These are phyloP conservation scores for Acrocyrtus sp. DNA, from an alignment of 2,888 invertebrate species.

Conservation along the genomic window DNA sequence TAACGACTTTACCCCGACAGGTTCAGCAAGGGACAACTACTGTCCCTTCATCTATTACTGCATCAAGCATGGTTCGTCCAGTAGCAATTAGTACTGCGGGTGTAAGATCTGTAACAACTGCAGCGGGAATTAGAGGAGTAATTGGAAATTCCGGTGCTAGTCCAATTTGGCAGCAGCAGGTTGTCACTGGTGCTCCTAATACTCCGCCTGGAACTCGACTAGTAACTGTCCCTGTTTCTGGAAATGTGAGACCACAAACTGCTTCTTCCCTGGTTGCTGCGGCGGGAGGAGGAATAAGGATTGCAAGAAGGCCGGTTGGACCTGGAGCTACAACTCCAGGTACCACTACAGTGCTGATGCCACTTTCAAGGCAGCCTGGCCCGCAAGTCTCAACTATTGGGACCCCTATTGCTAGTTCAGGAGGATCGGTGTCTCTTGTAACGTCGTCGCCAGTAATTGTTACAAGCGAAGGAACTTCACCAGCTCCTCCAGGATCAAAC, in stretches of 20 bases:
- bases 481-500: too few species aligned
- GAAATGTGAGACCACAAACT: slow-evolving; percentile 38
- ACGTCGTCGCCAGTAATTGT: slow-evolving; percentile 17
- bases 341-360: slow-evolving; percentile 46
- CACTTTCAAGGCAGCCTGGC: slow-evolving; percentile 28
- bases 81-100: slow-evolving; percentile 50
- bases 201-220: slow-evolving; percentile 44
- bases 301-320: slow-evolving; percentile 40
- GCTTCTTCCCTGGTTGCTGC: slow-evolving; percentile 51
- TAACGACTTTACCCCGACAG: slow-evolving; percentile 33
- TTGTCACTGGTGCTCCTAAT: slow-evolving; percentile 19
- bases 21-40: slow-evolving; percentile 22
- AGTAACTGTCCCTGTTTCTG: slow-evolving; percentile 42
- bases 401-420: slow-evolving; percentile 15
- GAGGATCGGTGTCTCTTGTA: slow-evolving; percentile 19
- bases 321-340: slow-evolving; percentile 23
- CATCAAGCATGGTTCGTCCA: slow-evolving; percentile 53
- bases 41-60: slow-evolving; percentile 29
- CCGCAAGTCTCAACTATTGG: slow-evolving; percentile 27
- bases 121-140: slow-evolving; percentile 28
- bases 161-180: slow-evolving; percentile 52
- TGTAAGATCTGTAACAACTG: slow-evolving; percentile 39
- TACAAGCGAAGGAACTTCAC: slow-evolving; percentile 1
- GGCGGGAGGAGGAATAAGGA: slow-evolving; percentile 42
- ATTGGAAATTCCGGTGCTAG: slow-evolving; percentile 35